Base-by-base conservation (phyloP, 2,797 vertebrate genomes). In the Platalea minor region DNA sequence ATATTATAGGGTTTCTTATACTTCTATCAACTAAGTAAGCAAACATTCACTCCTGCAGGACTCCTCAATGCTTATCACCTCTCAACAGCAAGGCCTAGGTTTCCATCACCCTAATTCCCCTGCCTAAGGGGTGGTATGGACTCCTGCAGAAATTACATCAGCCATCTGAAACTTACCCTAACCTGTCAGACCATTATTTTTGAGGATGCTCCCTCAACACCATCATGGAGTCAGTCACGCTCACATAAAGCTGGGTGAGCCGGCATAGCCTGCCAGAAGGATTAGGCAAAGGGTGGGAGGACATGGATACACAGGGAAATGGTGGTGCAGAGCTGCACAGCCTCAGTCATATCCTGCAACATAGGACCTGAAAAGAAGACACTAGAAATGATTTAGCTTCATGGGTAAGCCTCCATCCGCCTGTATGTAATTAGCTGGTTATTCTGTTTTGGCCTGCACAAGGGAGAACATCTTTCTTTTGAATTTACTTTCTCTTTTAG, bases 251-350 rank as follows among this genome's bases (percentile, higher is more conserved):
- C 37, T 0, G 1, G 5, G 37, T 60, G 72, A 82, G 25, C 23
- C 37, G 83, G 24, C 19, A 24, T 4, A 68, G 51, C 21, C 46
- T 61, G 41, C 17, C 76, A 56, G 75, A 50, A 78, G 45, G 41
- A 37, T 23, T 50, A 18, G 26, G 18, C 1, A 1, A n/a, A 51
- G 18, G 1, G 0, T 4, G 13, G 5, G 17, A 39, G 13, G 15
- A 29, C 5, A 9, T 12, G 12, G 31, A 13, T 51, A 25, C 68
- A 8, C 5, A 1, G 4, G 23, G 25, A 45, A 41, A 56, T 33
- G 24, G 33, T 69, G 41, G 31, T 17, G 13, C 80, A 56, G 75
- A 72, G 35, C 31, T 87, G 28, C 20, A 20, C 26, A 25, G 19
- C 13, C 28, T 59, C 31, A 35, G 74, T 43, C 56, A 21, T 29